Conservation (phyloP, 2,113 vertebrate genomes). For the Verasper variegatus region DNA sequence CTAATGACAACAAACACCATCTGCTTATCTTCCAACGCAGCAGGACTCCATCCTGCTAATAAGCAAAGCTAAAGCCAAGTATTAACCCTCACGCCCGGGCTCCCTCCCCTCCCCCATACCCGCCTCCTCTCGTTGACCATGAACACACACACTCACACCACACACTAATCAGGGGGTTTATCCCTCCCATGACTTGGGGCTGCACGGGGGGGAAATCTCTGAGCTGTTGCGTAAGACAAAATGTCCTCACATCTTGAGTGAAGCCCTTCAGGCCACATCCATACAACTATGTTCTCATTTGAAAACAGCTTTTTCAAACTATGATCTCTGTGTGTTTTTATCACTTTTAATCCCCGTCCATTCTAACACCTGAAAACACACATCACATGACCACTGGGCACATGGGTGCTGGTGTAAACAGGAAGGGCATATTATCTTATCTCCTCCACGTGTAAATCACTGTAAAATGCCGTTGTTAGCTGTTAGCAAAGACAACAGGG, state of each 20-base stretch:
- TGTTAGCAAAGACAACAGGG: no score
- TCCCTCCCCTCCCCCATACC: background rate
- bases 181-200: background rate
- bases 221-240: background rate
- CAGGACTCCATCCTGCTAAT: constrained; percentile 53
- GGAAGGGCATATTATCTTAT: no score
- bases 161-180: constrained; percentile 55
- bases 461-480: no score
- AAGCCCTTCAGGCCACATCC: no score
- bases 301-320: no score
- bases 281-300: no score
- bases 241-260: background rate
- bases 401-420: no score
- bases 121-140: constrained; percentile 30
- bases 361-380: no score
- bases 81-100: constrained; percentile 32
- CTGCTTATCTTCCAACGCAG: constrained; percentile 31
- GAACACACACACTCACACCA: constrained; percentile 21
- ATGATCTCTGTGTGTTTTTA: no score
- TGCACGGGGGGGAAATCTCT: constrained; percentile 11
- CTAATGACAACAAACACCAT: constrained; percentile 20
- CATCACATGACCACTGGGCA: no score
- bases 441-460: no score
- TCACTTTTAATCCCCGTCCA: no score
- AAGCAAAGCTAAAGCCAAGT: constrained; percentile 52